Conservation (phyloP, 2,113 vertebrate species). For the Dasyprocta punctata region DNA sequence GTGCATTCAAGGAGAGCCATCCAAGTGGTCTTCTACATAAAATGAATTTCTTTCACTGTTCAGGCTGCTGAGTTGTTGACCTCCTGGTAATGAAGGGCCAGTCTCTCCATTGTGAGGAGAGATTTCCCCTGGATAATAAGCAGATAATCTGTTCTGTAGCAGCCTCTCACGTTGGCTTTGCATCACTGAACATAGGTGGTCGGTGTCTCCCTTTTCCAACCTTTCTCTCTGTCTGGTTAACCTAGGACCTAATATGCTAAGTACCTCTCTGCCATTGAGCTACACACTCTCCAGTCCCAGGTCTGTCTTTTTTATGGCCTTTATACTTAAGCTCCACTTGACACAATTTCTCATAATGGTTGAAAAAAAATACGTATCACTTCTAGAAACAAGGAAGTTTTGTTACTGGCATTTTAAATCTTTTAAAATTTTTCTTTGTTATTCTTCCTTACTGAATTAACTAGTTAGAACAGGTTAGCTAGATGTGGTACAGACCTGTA, state of each 20-base stretch:
- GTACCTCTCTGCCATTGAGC: background rate
- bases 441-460: background rate
- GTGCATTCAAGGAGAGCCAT: too few species aligned
- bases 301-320: background rate
- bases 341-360: background rate
- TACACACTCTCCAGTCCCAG: background rate
- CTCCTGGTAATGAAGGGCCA: background rate
- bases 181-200: background rate
- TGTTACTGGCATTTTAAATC: background rate
- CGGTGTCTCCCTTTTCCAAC: too few species aligned
- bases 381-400: conserved; percentile 25
- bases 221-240: background rate
- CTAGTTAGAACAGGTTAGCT: background rate
- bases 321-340: background rate
- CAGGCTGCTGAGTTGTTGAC: background rate
- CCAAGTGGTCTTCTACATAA: too few species aligned
- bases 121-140: background rate
- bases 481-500: background rate
- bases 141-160: background rate
- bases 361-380: background rate
- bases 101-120: background rate
- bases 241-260: background rate
- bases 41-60: background rate
- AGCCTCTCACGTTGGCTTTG: background rate
- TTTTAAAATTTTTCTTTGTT: background rate